Evolutionary conservation across 2,797 vertebrate species (phyloP).

Genomic region (Tadarida brasiliensis): DNA sequence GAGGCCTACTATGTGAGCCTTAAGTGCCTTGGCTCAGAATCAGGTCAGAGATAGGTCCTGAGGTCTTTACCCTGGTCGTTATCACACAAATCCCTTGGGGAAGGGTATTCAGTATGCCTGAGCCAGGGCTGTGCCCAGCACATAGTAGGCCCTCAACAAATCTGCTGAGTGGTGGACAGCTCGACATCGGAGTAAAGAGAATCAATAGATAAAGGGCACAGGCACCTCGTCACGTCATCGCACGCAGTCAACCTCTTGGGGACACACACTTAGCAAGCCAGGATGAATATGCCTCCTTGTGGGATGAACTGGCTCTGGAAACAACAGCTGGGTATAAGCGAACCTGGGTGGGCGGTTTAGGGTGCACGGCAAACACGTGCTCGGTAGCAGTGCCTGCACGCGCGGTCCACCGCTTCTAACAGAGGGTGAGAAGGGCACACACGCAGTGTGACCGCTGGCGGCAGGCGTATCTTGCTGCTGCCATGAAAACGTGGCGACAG

Average conservation of each 20-base stretch:
- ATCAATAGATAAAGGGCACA: not conserved
- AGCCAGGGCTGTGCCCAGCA: not conserved
- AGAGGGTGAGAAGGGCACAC: not conserved
- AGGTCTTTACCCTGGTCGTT: not conserved
- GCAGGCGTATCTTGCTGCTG: not conserved
- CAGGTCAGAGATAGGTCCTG: not conserved
- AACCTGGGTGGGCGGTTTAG: no score
- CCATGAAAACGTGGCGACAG: not conserved
- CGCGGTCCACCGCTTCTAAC: not conserved
- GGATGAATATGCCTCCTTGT: not conserved
- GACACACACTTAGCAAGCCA: not conserved
- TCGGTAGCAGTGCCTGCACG: not conserved
- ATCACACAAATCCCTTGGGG: not conserved
- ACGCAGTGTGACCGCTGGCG: not conserved
- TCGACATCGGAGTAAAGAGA: not conserved
- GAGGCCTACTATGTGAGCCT: not conserved
- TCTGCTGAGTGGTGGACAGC: not conserved
- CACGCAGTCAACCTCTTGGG: not conserved
- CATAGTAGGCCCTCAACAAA: not conserved
- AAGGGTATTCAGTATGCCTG: not conserved
- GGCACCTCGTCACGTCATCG: not conserved
- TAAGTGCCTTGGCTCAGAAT: not conserved
- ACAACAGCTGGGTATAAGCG: conserved; percentile 5
- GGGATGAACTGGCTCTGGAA: not conserved
- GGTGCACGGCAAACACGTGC: not conserved